These are phyloP conservation scores for Pseudococcus jackbeardsleyi DNA, from an alignment of 2,888 invertebrate genomes.

Conservation along the genomic window DNA sequence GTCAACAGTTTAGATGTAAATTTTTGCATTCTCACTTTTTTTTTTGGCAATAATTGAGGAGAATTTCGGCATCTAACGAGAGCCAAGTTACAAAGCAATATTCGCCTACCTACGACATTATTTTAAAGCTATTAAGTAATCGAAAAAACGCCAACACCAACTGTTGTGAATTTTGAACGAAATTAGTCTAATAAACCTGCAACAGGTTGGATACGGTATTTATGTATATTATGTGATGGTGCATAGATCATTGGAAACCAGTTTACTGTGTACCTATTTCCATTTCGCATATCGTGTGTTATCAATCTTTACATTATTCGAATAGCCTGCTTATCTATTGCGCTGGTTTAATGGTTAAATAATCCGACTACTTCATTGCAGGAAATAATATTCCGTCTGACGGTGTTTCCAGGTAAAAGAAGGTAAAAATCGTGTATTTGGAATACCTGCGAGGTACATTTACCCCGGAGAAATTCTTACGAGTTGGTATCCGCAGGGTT, in stretches of 20 bases:
- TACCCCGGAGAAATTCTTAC: neutral
- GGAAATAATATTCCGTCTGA: slow-evolving; percentile 3
- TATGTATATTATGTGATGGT: neutral
- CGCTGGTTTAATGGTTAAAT: slow-evolving; percentile 34
- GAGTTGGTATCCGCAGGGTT: neutral
- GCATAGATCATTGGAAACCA: slow-evolving; percentile 15
- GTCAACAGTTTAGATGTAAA: neutral
- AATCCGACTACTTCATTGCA: slow-evolving; percentile 10
- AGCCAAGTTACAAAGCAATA: neutral
- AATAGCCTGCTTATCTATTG: slow-evolving; percentile 1
- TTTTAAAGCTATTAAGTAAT: neutral
- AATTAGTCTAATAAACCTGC: neutral
- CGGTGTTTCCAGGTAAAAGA: neutral
- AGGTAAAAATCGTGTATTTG: neutral
- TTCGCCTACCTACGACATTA: neutral
- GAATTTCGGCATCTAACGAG: slow-evolving; percentile 11
- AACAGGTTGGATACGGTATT: neutral
- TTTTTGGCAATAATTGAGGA: neutral
- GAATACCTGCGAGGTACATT: neutral
- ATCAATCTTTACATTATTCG: neutral
- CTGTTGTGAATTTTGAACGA: neutral
- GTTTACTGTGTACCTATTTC: neutral
- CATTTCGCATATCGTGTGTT: neutral
- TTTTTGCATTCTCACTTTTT: neutral
- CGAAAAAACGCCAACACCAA: neutral